A percentile compares a stretch with the other conserved stretches of the same genome.
phyloP scores from a whole-genome alignment of 2,888 invertebrate genomes.

The Anorthoa munda region DNA sequence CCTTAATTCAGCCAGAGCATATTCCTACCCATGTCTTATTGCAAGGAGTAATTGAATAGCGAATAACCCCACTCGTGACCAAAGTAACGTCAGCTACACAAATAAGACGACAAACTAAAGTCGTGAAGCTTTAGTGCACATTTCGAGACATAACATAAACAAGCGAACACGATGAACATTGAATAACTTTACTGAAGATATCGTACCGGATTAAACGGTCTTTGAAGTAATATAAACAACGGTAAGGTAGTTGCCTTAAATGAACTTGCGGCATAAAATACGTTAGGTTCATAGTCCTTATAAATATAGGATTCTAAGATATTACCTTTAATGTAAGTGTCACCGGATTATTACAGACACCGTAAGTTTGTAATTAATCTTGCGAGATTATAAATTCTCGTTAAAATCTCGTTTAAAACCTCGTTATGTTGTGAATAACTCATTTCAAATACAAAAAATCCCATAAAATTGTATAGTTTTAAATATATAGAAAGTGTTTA shows the following conservation, averaged over 20 bases:
- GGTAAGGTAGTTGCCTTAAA: constrained; percentile 32
- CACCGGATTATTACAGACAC: too few relatives aligned
- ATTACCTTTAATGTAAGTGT: not conserved
- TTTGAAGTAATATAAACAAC: constrained; percentile 44
- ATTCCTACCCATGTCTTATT: constrained; percentile 69
- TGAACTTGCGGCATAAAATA: constrained; percentile 22
- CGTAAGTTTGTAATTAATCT: too few relatives aligned
- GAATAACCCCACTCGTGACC: constrained; percentile 73
- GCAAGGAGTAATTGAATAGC: constrained; percentile 74
- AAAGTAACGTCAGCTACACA: constrained; percentile 62
- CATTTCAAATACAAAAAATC: too few relatives aligned
- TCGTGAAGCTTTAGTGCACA: constrained; percentile 55
- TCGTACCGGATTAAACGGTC: constrained; percentile 37
- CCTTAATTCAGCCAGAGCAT: constrained; percentile 68
- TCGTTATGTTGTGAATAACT: too few relatives aligned
- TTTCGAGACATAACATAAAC: constrained; percentile 53
- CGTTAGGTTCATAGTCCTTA: constrained; percentile 33
- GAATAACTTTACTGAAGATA: constrained; percentile 37
- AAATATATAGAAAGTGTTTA: too few relatives aligned
- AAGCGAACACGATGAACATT: constrained; percentile 41
- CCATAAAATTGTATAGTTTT: too few relatives aligned
- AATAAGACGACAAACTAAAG: constrained; percentile 51
- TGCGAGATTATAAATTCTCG: too few relatives aligned
- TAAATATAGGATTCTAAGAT: constrained; percentile 27
- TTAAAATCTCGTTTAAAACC: too few relatives aligned